Evolutionary conservation across 1,140 invertebrate genomes (phyloP), one percentile per base, ranked within the genome.

Genomic region (Metopolophium dirhodum): DNA sequence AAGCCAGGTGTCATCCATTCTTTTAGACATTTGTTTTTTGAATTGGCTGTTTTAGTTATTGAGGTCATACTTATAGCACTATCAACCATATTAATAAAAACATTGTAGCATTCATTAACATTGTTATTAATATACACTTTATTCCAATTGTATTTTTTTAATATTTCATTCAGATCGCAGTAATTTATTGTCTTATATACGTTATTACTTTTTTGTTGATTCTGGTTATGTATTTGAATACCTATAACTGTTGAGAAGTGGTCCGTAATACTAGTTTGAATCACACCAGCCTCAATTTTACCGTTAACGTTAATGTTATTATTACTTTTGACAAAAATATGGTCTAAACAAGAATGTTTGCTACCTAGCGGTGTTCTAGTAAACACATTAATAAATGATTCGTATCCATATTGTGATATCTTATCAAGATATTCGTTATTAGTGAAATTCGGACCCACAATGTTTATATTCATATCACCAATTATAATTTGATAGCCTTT

Each of bases 271-370:
- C 22, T 54, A 7, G 22, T 54, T 22, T 54, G 51, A 22, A 68
- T n/a, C 11, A 68, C 26, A 9, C 61, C 61, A n/a, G 8, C 30
- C 61, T 68, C 61, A 68, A 68, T 68, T 68, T 68, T 68, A 68
- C 8, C 51, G 51, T 54, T 54, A 22, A 54, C 51, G 7, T 54
- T 54, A 54, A 22, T 7, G 20, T 22, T 54, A 22, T 54, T 54
- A 54, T 41, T 41, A 41, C 41, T 41, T 41, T 41, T 41, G 8
- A 57, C 23, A 77, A 77, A 77, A 35, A 77, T 77, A n/a, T 77
- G 68, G n/a, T 77, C 68, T 77, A 77, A n/a, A 77, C 68, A 77
- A 77, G 68, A 77, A n/a, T 77, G 68, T 77, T 77, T 30, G 14
- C 26, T 37, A 41, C 83, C 41, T 86, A 30, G 14, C 20, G 83